Percentiles rank a stretch among this genome's conserved stretches.
Evolutionary conservation across 2,113 vertebrate genomes (phyloP).

Genomic region (Hydropotes inermis): DNA sequence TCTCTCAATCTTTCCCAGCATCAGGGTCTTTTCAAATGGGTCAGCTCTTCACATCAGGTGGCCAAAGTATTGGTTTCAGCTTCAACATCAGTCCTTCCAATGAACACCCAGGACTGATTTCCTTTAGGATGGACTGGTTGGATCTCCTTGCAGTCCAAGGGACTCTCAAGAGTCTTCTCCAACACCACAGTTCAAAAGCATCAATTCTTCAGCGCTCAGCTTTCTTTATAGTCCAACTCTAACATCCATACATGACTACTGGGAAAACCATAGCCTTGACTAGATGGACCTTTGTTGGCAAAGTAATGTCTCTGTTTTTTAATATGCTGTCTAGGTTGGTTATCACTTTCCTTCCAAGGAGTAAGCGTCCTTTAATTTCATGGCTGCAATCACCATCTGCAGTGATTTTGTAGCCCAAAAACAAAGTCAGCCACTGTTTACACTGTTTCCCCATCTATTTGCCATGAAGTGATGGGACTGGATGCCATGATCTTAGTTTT

Average conservation of each 20-base stretch:
- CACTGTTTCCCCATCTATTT: background rate
- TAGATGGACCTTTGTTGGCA: background rate
- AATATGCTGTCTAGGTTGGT: background rate
- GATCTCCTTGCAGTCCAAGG: background rate
- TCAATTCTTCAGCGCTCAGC: fast-evolving
- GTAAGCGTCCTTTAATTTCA: background rate
- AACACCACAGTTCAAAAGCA: background rate
- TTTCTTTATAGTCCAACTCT: background rate
- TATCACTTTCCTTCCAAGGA: background rate
- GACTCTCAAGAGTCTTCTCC: background rate
- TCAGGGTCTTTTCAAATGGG: background rate
- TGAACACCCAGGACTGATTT: background rate
- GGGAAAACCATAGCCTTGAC: background rate
- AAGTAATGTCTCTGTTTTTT: background rate
- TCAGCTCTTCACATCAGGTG: background rate
- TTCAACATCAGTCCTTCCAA: background rate
- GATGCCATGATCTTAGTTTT: background rate
- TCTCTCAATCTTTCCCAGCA: background rate
- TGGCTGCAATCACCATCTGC: background rate
- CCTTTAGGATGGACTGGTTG: background rate
- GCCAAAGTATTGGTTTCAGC: background rate
- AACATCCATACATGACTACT: background rate
- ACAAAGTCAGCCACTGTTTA: background rate
- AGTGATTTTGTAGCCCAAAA: background rate
- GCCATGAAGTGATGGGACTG: background rate